Evolutionary conservation across 2,113 vertebrate genomes (phyloP).

Genomic region (Rutilus rutilus): DNA sequence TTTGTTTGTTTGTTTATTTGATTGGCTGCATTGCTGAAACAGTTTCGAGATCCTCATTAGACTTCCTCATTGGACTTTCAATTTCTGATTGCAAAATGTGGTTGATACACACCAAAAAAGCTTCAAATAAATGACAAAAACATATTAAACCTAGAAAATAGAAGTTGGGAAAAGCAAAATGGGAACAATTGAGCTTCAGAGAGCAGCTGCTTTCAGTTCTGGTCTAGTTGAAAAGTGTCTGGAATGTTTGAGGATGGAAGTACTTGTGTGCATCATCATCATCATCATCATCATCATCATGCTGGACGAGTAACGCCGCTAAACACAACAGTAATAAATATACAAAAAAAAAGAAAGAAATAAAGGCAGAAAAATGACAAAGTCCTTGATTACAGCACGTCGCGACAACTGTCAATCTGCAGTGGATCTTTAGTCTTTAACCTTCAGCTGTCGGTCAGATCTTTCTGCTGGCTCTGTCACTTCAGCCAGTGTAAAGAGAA

Average conservation of each 20-base stretch:
- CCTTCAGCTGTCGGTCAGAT: not conserved
- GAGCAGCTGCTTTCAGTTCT: not conserved
- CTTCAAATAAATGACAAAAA: not conserved
- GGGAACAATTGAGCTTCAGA: not conserved
- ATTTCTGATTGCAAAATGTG: not conserved
- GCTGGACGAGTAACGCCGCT: not conserved
- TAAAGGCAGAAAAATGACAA: not conserved
- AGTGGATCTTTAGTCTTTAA: conserved; percentile 10
- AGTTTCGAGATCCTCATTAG: not conserved
- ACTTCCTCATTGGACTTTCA: not conserved
- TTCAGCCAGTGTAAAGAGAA: not conserved
- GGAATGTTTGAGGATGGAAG: conserved; percentile 24
- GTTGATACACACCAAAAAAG: no score
- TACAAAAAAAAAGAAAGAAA: not conserved
- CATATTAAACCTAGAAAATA: not conserved
- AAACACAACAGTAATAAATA: conserved; percentile 21
- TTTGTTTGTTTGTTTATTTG: no score
- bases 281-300: not conserved
- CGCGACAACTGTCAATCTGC: not conserved
- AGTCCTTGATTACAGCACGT: not conserved
- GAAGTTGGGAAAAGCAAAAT: not conserved
- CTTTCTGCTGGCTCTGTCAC: not conserved
- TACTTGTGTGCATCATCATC: not conserved
- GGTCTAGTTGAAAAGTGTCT: conserved; percentile 2
- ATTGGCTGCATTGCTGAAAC: not conserved